A percentile compares a stretch with the other conserved stretches of the same genome.
Conservation (phyloP, 2,797 vertebrate species). For the Bucorvus abyssinicus region DNA sequence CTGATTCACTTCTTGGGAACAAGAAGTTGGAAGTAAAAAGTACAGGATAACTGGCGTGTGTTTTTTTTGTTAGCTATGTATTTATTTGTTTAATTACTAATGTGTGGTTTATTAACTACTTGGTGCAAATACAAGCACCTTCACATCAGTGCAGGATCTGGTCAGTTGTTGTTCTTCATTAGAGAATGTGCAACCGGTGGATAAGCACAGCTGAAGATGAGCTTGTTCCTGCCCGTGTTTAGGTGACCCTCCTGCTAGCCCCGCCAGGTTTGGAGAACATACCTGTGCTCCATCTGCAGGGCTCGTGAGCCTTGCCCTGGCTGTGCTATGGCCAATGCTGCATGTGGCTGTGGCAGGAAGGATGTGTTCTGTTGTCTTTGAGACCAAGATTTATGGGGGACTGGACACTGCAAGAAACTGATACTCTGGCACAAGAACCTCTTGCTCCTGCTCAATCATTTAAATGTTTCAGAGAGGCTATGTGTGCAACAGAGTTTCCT, state of each 20-base stretch:
- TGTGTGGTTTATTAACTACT: neutral
- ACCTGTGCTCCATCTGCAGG: neutral
- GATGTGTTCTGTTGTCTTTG: neutral
- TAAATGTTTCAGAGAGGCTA: neutral
- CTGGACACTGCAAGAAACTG: neutral
- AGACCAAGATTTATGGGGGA: neutral
- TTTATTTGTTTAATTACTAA: neutral
- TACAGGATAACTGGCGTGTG: neutral
- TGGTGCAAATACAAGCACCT: neutral
- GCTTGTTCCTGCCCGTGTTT: neutral
- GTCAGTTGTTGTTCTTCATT: neutral
- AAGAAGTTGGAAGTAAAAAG: conserved; percentile 28
- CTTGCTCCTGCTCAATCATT: neutral
- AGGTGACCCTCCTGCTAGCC: neutral
- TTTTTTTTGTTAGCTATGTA: neutral
- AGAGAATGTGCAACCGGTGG: neutral
- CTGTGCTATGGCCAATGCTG: neutral
- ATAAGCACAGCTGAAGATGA: neutral
- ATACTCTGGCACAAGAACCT: neutral
- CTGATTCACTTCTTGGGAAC: neutral
- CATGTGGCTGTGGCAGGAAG: neutral
- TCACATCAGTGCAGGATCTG: neutral
- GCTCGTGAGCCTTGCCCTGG: neutral
- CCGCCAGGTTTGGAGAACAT: neutral
- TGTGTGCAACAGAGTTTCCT: neutral